Conservation (phyloP, 2,113 vertebrate genomes). For the Indicator indicator region DNA sequence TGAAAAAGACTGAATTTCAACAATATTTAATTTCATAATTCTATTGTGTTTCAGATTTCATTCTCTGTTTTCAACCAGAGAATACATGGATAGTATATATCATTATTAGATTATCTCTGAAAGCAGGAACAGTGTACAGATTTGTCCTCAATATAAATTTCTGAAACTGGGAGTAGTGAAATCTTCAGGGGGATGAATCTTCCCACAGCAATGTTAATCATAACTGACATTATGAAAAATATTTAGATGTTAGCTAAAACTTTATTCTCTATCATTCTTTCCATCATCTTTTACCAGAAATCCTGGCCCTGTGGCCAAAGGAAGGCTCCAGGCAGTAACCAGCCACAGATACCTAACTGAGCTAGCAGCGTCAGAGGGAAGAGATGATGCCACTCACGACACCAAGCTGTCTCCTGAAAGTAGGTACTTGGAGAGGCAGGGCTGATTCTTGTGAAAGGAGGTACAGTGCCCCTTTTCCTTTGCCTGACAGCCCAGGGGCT, state of each 20-base stretch:
- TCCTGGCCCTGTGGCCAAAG: not conserved
- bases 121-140: not conserved
- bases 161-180: not conserved
- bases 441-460: not conserved
- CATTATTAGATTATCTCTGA: not conserved
- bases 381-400: not conserved
- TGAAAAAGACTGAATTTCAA: not conserved
- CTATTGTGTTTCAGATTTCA: not conserved
- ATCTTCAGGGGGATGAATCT: not conserved
- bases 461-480: not conserved
- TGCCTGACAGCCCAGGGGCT: rapidly evolving
- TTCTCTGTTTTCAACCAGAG: not conserved
- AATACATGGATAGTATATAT: not conserved
- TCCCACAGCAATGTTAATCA: not conserved
- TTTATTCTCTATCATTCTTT: not conserved
- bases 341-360: not conserved
- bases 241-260: not conserved
- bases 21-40: not conserved
- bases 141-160: not conserved
- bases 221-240: not conserved
- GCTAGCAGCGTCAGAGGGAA: not conserved
- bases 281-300: not conserved
- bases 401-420: not conserved
- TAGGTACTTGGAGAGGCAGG: not conserved
- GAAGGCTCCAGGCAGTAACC: not conserved